Percentiles rank a stretch among this genome's conserved stretches.
Conservation (phyloP, 1,140 invertebrate genomes). For the Tetraneura akinire region DNA sequence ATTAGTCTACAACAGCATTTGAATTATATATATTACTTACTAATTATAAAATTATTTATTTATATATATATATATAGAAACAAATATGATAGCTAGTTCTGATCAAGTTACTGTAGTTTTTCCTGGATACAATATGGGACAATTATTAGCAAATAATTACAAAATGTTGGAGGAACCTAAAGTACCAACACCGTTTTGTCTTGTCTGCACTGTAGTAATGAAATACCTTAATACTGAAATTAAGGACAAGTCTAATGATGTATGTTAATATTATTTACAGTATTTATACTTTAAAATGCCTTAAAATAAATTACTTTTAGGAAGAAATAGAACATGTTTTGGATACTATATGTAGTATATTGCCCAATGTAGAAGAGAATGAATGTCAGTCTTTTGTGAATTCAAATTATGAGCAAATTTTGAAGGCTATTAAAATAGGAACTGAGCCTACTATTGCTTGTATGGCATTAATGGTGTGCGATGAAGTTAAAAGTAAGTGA, state of each 20-base stretch:
- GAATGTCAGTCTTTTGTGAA: slow-evolving; percentile 24
- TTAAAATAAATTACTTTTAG: background rate
- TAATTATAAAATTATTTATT: background rate
- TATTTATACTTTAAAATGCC: no score
- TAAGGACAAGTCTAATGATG: slow-evolving; percentile 26
- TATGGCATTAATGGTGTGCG: slow-evolving; percentile 28
- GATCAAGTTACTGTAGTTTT: slow-evolving; percentile 12
- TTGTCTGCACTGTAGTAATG: slow-evolving; percentile 31
- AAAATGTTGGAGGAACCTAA: slow-evolving; percentile 28
- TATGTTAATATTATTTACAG: no score
- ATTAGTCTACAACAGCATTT: no score
- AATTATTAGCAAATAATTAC: slow-evolving; percentile 30
- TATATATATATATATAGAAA: slow-evolving; percentile 22
- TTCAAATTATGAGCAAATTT: background rate
- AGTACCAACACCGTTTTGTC: slow-evolving; percentile 18
- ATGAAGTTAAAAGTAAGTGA: background rate
- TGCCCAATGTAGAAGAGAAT: slow-evolving; percentile 38
- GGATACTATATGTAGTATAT: background rate
- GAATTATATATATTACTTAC: no score
- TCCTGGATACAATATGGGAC: slow-evolving; percentile 22
- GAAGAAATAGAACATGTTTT: slow-evolving; percentile 10
- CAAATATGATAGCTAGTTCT: slow-evolving; percentile 36
- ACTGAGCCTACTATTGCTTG: slow-evolving; percentile 19
- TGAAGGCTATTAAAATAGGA: background rate
- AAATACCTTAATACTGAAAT: slow-evolving; percentile 20